Percentiles rank a stretch among this genome's conserved stretches.
These are phyloP conservation scores for Drosophila saltans DNA, from an alignment of 1,140 invertebrate species.

Conservation along the genomic window DNA sequence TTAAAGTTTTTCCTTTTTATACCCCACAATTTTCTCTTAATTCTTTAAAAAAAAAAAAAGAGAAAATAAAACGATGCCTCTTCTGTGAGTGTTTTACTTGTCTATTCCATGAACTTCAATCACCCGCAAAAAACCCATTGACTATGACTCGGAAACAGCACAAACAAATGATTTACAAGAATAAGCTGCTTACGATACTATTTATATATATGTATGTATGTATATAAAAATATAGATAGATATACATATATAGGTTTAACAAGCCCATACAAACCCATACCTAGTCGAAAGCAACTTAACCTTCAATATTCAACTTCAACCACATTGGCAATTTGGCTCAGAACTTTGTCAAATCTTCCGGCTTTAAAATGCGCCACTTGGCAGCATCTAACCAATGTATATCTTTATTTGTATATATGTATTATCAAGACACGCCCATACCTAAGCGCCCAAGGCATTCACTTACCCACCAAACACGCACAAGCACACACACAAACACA, in stretches of 20 bases:
- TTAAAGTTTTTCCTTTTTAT: too few species aligned
- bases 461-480: neutral
- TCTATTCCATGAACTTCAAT: neutral
- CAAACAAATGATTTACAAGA: slow-evolving; percentile 20
- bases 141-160: slow-evolving; percentile 2
- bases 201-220: slow-evolving; percentile 27
- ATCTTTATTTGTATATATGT: slow-evolving; percentile 6
- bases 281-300: neutral
- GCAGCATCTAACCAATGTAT: slow-evolving; percentile 4
- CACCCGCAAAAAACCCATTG: slow-evolving; percentile 28
- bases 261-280: neutral
- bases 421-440: slow-evolving; percentile 1
- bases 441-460: neutral
- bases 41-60: neutral
- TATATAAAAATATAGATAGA: slow-evolving; percentile 24
- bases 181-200: slow-evolving; percentile 19
- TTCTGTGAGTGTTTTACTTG: neutral
- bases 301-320: slow-evolving; percentile 9
- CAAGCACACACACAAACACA: neutral
- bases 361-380: slow-evolving; percentile 20
- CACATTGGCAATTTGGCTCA: slow-evolving; percentile 2
- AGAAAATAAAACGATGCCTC: neutral
- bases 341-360: slow-evolving; percentile 14
- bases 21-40: neutral
- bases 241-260: slow-evolving; percentile 29